Conservation (phyloP, 2,888 invertebrate genomes). For the Dicyrtoma fusca region DNA sequence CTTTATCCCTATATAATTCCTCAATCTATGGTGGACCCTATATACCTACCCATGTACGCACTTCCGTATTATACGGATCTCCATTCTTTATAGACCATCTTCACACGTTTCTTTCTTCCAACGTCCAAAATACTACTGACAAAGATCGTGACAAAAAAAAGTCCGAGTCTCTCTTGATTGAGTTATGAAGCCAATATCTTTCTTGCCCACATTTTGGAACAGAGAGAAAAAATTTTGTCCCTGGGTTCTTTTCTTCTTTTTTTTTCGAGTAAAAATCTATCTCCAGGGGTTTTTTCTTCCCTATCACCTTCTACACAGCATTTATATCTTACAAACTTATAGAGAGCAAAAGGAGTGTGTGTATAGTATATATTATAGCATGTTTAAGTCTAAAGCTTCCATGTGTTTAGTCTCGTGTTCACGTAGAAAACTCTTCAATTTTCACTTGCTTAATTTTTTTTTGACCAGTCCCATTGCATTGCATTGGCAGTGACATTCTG, state of each 20-base stretch:
- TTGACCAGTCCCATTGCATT: too few species aligned
- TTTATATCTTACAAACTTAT: too few species aligned
- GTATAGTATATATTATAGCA: too few species aligned
- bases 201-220: conserved; percentile 32
- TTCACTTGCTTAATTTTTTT: conserved; percentile 24
- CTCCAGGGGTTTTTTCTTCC: conserved; percentile 38
- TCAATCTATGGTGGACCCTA: too few species aligned
- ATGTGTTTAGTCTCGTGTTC: neutral
- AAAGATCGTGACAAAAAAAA: conserved; percentile 39
- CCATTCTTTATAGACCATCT: neutral
- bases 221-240: conserved; percentile 37
- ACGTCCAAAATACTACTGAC: conserved; percentile 26
- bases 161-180: conserved; percentile 48
- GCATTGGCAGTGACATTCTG: too few species aligned
- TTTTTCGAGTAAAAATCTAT: conserved; percentile 12
- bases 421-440: conserved; percentile 15
- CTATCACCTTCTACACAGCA: neutral
- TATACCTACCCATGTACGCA: too few species aligned
- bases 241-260: conserved; percentile 11
- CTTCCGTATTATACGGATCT: neutral
- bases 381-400: too few species aligned
- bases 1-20: too few species aligned
- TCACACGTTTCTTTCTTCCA: neutral
- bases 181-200: conserved; percentile 54
- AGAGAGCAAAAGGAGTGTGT: too few species aligned